Conservation (phyloP, 2,888 invertebrate genomes). For the Siphonodentalium dalli region DNA sequence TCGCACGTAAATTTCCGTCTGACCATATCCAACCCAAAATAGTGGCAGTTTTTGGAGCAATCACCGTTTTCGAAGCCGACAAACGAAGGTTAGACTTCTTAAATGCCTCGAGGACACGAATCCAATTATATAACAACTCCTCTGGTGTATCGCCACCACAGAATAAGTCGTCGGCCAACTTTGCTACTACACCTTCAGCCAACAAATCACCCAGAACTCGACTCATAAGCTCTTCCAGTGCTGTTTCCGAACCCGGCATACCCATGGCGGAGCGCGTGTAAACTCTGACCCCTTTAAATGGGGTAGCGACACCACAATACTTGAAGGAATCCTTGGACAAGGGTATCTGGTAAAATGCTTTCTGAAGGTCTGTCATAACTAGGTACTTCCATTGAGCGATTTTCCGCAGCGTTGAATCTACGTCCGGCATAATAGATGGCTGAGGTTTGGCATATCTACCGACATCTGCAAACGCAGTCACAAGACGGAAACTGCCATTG, state of each 20-base stretch:
- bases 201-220: slow-evolving; percentile 23
- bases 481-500: too few species aligned
- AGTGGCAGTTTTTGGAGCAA: too few species aligned
- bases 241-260: slow-evolving; percentile 39
- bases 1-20: background rate
- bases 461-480: too few species aligned
- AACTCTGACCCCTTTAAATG: slow-evolving; percentile 22
- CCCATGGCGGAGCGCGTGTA: slow-evolving; percentile 36
- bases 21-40: background rate
- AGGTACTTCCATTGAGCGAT: slow-evolving; percentile 30
- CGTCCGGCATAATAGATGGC: too few species aligned
- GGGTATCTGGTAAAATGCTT: slow-evolving; percentile 34
- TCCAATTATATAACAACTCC: slow-evolving; percentile 11
- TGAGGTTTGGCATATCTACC: too few species aligned
- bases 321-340: slow-evolving; percentile 24
- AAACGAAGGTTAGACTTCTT: background rate
- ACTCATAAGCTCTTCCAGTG: slow-evolving; percentile 32
- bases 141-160: slow-evolving; percentile 13
- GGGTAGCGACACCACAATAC: slow-evolving; percentile 31
- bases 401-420: too few species aligned
- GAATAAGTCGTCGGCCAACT: slow-evolving; percentile 20
- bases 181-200: slow-evolving; percentile 13
- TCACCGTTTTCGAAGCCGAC: too few species aligned
- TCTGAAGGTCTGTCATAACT: slow-evolving; percentile 24
- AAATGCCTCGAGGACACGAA: slow-evolving; percentile 10